A percentile compares a stretch with the other conserved stretches of the same genome.
Evolutionary conservation across 2,888 invertebrate species (phyloP).

Genomic region (Teinopalpus imperialis): DNA sequence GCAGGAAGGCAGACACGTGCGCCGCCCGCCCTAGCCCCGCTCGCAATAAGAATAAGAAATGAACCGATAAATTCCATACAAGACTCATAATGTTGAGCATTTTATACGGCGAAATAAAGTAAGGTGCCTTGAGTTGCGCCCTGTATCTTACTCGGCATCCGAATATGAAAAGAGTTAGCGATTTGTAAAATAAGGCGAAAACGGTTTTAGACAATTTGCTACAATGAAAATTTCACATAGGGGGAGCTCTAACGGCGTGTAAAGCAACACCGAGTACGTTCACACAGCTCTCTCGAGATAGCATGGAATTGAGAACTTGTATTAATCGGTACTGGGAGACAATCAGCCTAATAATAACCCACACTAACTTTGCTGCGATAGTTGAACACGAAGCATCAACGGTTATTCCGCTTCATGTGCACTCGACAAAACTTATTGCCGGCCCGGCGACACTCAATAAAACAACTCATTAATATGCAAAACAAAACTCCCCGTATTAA

Average conservation of each 20-base stretch:
- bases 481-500: slow-evolving; percentile 60
- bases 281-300: slow-evolving; percentile 35
- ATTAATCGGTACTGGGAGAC: slow-evolving; percentile 41
- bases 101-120: slow-evolving; percentile 15
- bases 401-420: slow-evolving; percentile 55
- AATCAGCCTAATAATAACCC: slow-evolving; percentile 35
- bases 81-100: slow-evolving; percentile 30
- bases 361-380: slow-evolving; percentile 38
- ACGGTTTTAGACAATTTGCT: too few relatives aligned
- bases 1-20: slow-evolving; percentile 62
- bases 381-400: slow-evolving; percentile 49
- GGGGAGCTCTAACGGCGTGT: too few relatives aligned
- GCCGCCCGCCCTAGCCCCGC: slow-evolving; percentile 40
- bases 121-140: not conserved
- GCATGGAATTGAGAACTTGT: slow-evolving; percentile 38
- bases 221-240: too few relatives aligned
- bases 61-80: slow-evolving; percentile 48
- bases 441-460: slow-evolving; percentile 39
- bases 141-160: slow-evolving; percentile 10
- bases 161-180: not conserved
- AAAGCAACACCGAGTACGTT: slow-evolving; percentile 27
- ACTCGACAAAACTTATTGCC: slow-evolving; percentile 48
- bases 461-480: slow-evolving; percentile 61
- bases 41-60: slow-evolving; percentile 62
- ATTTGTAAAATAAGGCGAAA: too few relatives aligned